Evolutionary conservation across 2,888 invertebrate species (phyloP).

Genomic region (Caradrina clavipalpis): DNA sequence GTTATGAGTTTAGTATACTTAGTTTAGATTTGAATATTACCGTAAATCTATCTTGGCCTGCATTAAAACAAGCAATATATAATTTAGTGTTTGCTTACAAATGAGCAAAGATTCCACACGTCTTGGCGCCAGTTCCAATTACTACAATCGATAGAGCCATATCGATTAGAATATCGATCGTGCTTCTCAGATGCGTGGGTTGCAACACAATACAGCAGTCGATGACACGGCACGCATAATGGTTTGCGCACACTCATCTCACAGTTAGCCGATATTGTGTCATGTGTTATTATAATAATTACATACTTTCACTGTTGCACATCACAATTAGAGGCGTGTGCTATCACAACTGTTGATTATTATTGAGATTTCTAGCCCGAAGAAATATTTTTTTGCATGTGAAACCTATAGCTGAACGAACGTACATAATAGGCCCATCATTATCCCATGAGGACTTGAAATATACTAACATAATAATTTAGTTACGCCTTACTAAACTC

Average conservation of each 20-base stretch:
- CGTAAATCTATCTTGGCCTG: slow-evolving; percentile 17
- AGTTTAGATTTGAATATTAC: slow-evolving; percentile 54
- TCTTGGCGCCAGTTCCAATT: slow-evolving; percentile 43
- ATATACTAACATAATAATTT: neutral
- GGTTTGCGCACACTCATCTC: slow-evolving; percentile 68
- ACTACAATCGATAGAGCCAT: slow-evolving; percentile 39
- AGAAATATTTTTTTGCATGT: slow-evolving; percentile 1
- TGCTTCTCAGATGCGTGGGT: slow-evolving; percentile 49
- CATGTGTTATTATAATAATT: slow-evolving; percentile 67
- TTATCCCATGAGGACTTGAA: neutral
- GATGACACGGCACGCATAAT: slow-evolving; percentile 64
- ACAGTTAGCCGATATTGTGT: slow-evolving; percentile 68
- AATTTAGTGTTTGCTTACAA: slow-evolving; percentile 32
- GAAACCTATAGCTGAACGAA: neutral
- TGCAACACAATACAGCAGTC: slow-evolving; percentile 60
- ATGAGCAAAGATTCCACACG: slow-evolving; percentile 28
- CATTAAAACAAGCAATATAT: slow-evolving; percentile 2
- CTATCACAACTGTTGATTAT: slow-evolving; percentile 36
- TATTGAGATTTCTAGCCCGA: slow-evolving; percentile 20
- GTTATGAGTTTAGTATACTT: slow-evolving; percentile 49
- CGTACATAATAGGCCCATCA: neutral
- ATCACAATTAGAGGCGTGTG: slow-evolving; percentile 44
- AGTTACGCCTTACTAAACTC: neutral
- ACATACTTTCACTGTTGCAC: slow-evolving; percentile 61
- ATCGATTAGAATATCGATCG: slow-evolving; percentile 58